phyloP scores from a whole-genome alignment of 2,888 invertebrate genomes.

The Frankliniella fusca region DNA sequence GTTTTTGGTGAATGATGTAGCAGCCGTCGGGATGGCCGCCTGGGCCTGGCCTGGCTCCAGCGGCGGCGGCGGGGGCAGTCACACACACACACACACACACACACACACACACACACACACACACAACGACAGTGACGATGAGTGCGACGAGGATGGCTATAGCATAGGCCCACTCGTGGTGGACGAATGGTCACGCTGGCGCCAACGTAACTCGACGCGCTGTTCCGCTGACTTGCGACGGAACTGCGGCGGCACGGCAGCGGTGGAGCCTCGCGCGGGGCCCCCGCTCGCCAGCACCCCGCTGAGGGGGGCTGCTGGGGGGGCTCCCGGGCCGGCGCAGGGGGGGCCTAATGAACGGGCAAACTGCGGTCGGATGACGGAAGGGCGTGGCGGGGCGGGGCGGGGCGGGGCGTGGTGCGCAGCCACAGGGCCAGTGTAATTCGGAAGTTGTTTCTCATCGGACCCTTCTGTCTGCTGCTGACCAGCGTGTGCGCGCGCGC shows the following conservation, averaged over 20 bases:
- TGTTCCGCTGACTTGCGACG: background rate
- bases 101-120: background rate
- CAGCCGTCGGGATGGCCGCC: background rate
- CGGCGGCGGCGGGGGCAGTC: background rate
- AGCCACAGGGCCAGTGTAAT: background rate
- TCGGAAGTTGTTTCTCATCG: slow-evolving; percentile 26
- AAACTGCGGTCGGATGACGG: background rate
- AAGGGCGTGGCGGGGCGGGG: background rate
- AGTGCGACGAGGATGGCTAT: no score
- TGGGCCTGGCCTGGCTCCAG: background rate
- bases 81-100: background rate
- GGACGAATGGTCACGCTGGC: background rate
- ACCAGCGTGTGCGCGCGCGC: no score
- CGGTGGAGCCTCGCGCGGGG: background rate
- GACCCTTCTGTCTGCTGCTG: background rate
- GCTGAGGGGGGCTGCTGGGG: background rate
- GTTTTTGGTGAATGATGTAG: background rate
- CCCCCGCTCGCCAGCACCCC: background rate
- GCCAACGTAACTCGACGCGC: background rate
- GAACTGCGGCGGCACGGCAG: background rate
- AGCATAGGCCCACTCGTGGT: background rate
- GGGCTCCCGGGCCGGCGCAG: background rate
- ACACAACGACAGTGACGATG: background rate
- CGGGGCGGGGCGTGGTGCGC: background rate
- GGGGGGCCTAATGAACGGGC: background rate